phyloP scores from a whole-genome alignment of 2,113 vertebrate genomes.

The Tursiops truncatus region DNA sequence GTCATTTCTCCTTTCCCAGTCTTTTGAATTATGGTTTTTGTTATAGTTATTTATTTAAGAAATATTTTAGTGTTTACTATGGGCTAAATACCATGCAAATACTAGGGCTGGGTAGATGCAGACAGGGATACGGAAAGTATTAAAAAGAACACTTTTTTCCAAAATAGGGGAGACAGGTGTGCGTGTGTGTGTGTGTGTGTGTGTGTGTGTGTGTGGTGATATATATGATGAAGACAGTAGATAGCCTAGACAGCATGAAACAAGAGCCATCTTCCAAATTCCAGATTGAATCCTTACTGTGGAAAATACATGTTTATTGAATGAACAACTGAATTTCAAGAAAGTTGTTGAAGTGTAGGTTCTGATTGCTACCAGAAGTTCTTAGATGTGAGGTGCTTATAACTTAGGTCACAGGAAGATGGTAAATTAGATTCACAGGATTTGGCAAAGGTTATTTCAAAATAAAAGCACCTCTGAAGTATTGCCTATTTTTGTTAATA shows the following conservation, averaged over 20 bases:
- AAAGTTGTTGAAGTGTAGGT: background rate
- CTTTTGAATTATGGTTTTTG: background rate
- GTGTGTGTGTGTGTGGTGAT: background rate
- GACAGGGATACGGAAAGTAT: background rate
- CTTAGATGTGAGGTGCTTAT: background rate
- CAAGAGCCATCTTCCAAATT: background rate
- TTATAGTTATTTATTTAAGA: background rate
- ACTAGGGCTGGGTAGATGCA: background rate
- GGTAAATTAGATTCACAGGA: background rate
- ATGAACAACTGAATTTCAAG: conserved; percentile 20
- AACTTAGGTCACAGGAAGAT: background rate
- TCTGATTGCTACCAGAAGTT: background rate
- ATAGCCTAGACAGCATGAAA: background rate
- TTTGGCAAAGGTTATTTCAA: background rate
- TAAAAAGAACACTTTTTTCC: background rate
- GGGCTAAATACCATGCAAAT: background rate
- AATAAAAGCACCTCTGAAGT: background rate
- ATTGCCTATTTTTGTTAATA: background rate
- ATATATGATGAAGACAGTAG: background rate
- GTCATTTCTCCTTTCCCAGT: background rate
- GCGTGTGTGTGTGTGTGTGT: no score
- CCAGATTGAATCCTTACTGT: background rate
- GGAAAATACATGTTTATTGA: conserved; percentile 10
- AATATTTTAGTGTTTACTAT: background rate
- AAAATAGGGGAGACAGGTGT: background rate